Conservation (phyloP, 2,797 vertebrate genomes). For the Steatocranus sp. region DNA sequence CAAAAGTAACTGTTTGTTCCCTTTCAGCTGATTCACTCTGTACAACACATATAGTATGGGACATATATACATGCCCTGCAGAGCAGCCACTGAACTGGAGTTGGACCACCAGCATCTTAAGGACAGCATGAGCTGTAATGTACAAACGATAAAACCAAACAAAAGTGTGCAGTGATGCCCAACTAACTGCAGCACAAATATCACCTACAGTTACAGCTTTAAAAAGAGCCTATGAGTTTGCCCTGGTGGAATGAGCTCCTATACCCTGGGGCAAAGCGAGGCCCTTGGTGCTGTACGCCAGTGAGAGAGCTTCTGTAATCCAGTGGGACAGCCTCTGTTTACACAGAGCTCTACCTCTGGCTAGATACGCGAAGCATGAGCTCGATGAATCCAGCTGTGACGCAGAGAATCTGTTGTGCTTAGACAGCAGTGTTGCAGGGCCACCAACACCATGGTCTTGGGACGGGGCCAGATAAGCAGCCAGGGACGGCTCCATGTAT, state of each 20-base stretch:
- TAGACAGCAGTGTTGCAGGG: not conserved
- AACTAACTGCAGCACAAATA: not conserved
- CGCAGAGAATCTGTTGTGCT: fast-evolving
- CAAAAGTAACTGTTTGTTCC: not conserved
- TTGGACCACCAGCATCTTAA: not conserved
- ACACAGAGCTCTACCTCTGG: not conserved
- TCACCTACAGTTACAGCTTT: not conserved
- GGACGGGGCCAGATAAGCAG: not conserved
- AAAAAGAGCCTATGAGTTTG: not conserved
- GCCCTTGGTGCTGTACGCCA: not conserved
- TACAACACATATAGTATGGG: not conserved
- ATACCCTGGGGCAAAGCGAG: not conserved
- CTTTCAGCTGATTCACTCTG: not conserved
- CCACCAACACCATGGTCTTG: not conserved
- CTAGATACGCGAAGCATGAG: not conserved
- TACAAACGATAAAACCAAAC: not conserved
- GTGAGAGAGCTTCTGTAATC: not conserved
- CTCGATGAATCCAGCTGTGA: not conserved
- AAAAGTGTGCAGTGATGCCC: not conserved
- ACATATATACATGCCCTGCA: not conserved
- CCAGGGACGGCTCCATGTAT: not conserved
- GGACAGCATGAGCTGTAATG: not conserved
- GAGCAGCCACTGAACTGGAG: not conserved
- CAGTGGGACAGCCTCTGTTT: not conserved
- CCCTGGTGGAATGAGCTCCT: not conserved